Evolutionary conservation across 2,113 vertebrate species (phyloP), one percentile per base, ranked within the genome.

Genomic region (Motacilla alba): DNA sequence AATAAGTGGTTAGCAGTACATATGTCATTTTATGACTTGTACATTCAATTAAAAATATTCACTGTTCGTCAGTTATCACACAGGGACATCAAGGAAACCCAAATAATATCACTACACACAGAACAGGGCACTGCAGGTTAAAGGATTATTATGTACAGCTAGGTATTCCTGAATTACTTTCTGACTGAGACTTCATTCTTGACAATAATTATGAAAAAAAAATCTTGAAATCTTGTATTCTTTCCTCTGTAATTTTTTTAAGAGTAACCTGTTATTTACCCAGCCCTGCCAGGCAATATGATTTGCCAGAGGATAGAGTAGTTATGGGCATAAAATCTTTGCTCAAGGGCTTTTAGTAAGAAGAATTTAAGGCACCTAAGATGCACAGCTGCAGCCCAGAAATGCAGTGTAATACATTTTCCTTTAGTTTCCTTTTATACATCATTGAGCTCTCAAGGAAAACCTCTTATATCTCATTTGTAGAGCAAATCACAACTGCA

Each of bases 391-490:
- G 72, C 80, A 92, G 74, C 70, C 37, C 58, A 81, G 82, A 90
- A 88, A 79, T 50, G 64, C 43, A 70, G 50, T 26, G 73, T 70
- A 66, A 70, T 85, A 28, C 74, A 62, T 63, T 85, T 76, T 73
- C 81, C 63, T 95, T 91, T 70, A 35, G 47, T 75, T 91, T 83
- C 84, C 87, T 31, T 69, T 78, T 66, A 84, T 60, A 82, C 33
- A 62, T 62, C 58, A 30, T 74, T 60, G 50, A 94, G 64, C 31
- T 95, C 84, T 79, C 83, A 96, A 93, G 87, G 84, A 96, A 95
- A 91, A 90, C 55, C 53, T 89, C 90, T 91, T 82, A 46, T 87
- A 90, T 86, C 77, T 95, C 83, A 88, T 94, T 89, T 93, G 78
- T 76, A 86, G 85, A 92, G 89, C 70, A 94, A 94, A 92, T 92